Conservation (phyloP, 2,888 invertebrate species). For the Xestobium rufovillosum region DNA sequence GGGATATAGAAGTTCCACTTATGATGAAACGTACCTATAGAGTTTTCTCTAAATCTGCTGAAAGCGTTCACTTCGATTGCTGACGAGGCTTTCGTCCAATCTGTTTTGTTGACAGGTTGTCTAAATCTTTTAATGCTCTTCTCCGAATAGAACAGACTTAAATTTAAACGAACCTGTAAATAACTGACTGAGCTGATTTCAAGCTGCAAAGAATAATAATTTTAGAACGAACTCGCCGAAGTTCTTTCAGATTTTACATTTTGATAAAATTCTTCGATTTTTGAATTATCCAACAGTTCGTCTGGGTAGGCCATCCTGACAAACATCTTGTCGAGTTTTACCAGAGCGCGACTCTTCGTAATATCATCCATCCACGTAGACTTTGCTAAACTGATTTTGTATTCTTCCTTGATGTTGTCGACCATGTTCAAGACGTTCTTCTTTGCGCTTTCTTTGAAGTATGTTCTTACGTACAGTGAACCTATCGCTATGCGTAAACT, state of each 20-base stretch:
- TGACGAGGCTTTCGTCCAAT: constrained; percentile 47
- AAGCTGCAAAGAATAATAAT: constrained; percentile 40
- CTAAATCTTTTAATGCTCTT: constrained; percentile 35
- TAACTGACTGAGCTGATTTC: too few species aligned
- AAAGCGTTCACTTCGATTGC: constrained; percentile 50
- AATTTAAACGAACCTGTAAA: too few species aligned
- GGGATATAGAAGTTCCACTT: too few species aligned
- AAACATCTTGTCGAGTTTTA: constrained; percentile 68
- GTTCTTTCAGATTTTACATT: constrained; percentile 48
- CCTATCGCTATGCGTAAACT: constrained; percentile 63
- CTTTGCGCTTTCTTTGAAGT: constrained; percentile 74
- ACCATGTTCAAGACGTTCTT: constrained; percentile 75
- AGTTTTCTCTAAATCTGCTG: constrained; percentile 48
- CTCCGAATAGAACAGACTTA: too few species aligned
- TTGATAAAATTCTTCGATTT: constrained; percentile 65
- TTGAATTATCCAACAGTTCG: constrained; percentile 69
- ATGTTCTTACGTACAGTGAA: constrained; percentile 71
- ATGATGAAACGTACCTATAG: constrained; percentile 46
- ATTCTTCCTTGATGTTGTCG: constrained; percentile 66
- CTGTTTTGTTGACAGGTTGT: constrained; percentile 46
- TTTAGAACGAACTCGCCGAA: too few species aligned
- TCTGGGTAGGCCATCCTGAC: constrained; percentile 83
- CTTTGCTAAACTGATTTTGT: constrained; percentile 63
- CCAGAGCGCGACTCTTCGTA: constrained; percentile 62
- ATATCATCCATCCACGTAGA: constrained; percentile 83